These are phyloP conservation scores for Pavo muticus DNA, from an alignment of 2,113 vertebrate genomes.

Conservation along the genomic window DNA sequence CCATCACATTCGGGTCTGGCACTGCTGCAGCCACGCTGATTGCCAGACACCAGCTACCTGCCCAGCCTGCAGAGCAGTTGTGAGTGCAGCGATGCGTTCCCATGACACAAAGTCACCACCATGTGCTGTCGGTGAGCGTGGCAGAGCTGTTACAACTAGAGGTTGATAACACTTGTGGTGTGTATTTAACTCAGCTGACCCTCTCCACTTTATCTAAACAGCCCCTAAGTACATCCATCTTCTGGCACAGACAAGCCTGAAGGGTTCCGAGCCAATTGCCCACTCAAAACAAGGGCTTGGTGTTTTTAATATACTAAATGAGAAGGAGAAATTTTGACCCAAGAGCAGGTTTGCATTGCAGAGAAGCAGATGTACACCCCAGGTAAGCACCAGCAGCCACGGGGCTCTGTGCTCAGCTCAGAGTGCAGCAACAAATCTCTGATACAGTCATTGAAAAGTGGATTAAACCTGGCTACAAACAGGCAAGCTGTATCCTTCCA, in stretches of 20 bases:
- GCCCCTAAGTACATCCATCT: background rate
- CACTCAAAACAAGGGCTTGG: background rate
- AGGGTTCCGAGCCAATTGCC: background rate
- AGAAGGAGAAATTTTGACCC: background rate
- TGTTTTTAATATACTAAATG: background rate
- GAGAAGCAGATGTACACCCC: background rate
- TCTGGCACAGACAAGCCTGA: background rate
- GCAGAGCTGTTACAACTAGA: background rate
- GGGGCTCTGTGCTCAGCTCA: background rate
- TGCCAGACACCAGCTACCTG: background rate
- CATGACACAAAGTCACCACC: background rate
- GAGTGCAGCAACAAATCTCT: background rate
- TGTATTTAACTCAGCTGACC: background rate
- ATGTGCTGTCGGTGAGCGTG: accelerated
- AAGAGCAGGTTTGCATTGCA: background rate
- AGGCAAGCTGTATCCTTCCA: accelerated
- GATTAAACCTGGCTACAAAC: background rate
- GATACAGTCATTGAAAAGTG: accelerated
- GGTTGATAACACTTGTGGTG: background rate
- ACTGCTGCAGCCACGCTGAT: too few relatives aligned
- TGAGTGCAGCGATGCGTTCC: too few relatives aligned
- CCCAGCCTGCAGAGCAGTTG: background rate
- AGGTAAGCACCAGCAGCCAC: background rate
- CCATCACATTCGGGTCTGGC: accelerated
- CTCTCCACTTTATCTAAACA: background rate